These are phyloP conservation scores for Chelon auratus DNA, from an alignment of 2,797 vertebrate genomes.

Conservation along the genomic window DNA sequence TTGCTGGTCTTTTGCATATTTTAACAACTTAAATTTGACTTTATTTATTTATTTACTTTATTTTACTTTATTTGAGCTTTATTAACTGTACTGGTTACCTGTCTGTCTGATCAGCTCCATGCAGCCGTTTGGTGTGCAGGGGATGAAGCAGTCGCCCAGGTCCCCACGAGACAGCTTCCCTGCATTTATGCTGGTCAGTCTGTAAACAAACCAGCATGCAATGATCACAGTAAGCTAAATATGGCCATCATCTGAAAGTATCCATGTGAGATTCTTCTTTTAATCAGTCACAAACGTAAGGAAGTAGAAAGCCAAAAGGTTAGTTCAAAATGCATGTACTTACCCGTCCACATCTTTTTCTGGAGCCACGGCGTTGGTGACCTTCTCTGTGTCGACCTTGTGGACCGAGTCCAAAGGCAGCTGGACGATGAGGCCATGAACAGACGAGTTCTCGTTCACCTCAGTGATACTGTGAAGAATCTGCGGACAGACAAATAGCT, in stretches of 20 bases:
- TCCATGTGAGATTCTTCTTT: neutral
- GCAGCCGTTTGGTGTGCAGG: constrained; percentile 97
- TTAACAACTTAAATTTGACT: neutral
- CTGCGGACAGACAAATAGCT: constrained; percentile 69
- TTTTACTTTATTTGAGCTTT: too few relatives aligned
- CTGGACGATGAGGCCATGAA: constrained; percentile 98
- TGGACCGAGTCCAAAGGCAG: constrained; percentile 94
- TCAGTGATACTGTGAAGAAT: constrained; percentile 89
- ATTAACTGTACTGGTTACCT: constrained; percentile 76
- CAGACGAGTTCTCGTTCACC: constrained; percentile 90
- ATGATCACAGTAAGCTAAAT: neutral
- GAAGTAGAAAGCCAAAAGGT: too few relatives aligned
- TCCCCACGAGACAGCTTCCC: constrained; percentile 97
- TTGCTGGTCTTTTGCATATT: neutral
- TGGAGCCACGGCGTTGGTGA: constrained; percentile 92
- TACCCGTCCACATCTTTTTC: constrained; percentile 98
- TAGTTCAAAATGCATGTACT: constrained; percentile 31
- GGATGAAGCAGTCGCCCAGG: constrained; percentile 93
- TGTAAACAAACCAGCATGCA: constrained; percentile 56
- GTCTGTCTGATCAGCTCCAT: constrained; percentile 96
- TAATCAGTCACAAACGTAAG: too few relatives aligned
- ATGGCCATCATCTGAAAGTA: neutral
- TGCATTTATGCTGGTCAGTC: constrained; percentile 94
- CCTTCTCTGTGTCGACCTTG: constrained; percentile 90
- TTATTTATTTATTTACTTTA: too few relatives aligned